These are phyloP conservation scores for Lathronympha strigana DNA, from an alignment of 2,888 invertebrate species.

Conservation along the genomic window DNA sequence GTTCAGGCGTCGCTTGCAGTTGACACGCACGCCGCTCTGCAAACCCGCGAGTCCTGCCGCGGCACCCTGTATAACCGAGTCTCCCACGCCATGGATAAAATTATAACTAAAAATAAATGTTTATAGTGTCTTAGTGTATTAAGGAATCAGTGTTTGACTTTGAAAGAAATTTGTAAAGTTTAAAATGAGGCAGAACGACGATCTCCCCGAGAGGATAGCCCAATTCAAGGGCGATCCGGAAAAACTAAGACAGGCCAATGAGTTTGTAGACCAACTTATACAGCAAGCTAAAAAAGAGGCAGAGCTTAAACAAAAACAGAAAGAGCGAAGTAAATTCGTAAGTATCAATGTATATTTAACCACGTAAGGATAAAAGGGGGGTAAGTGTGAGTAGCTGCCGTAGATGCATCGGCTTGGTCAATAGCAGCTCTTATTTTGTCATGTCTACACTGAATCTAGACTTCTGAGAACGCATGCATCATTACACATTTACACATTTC, in stretches of 20 bases:
- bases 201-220: slow-evolving; percentile 79
- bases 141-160: slow-evolving; percentile 36
- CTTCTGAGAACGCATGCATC: slow-evolving; percentile 36
- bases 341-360: slow-evolving; percentile 81
- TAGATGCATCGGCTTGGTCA: slow-evolving; percentile 74
- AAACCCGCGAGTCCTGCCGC: slow-evolving; percentile 52
- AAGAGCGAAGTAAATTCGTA: slow-evolving; percentile 84
- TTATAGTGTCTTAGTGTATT: slow-evolving; percentile 46
- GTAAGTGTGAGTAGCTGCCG: slow-evolving; percentile 77
- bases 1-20: slow-evolving; percentile 62
- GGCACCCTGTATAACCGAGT: slow-evolving; percentile 49
- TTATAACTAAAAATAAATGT: slow-evolving; percentile 39
- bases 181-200: slow-evolving; percentile 74
- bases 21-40: slow-evolving; percentile 54
- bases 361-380: slow-evolving; percentile 72
- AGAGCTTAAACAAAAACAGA: slow-evolving; percentile 82
- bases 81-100: slow-evolving; percentile 51
- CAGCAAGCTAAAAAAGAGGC: slow-evolving; percentile 85
- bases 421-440: slow-evolving; percentile 55
- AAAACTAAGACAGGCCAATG: slow-evolving; percentile 83
- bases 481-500: slow-evolving; percentile 31
- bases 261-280: slow-evolving; percentile 85
- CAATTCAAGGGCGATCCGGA: slow-evolving; percentile 85
- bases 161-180: slow-evolving; percentile 46
- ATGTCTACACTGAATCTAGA: slow-evolving; percentile 27